phyloP scores from a whole-genome alignment of 2,113 vertebrate species.

The Corvus hawaiiensis region DNA sequence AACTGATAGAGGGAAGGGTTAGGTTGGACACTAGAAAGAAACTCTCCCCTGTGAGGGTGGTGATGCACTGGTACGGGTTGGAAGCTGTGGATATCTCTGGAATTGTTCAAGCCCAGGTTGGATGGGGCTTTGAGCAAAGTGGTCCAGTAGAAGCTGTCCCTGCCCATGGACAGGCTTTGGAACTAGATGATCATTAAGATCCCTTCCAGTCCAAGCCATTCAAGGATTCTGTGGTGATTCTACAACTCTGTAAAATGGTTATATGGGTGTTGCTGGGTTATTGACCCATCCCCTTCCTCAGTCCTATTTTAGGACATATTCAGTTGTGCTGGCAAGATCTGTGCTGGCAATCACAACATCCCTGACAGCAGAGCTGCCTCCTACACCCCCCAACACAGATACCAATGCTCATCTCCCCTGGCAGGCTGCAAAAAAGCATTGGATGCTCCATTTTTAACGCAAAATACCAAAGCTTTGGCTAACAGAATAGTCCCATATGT shows the following conservation, averaged over 20 bases:
- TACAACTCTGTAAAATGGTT: background rate
- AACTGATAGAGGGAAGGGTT: background rate
- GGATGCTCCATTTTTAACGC: background rate
- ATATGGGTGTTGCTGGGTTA: background rate
- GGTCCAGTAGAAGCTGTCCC: background rate
- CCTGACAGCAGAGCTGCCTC: background rate
- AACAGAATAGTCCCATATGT: background rate
- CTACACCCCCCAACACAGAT: background rate
- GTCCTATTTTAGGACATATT: background rate
- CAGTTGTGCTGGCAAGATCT: background rate
- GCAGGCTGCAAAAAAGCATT: background rate
- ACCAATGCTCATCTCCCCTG: background rate
- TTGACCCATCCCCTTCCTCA: background rate
- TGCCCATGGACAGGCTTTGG: background rate
- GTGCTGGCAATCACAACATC: rapidly evolving
- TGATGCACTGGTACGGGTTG: background rate
- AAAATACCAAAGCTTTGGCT: background rate
- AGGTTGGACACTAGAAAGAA: background rate
- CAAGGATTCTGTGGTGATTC: background rate
- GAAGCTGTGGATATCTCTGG: background rate
- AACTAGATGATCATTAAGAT: background rate
- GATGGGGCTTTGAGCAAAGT: background rate
- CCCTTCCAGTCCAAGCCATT: background rate
- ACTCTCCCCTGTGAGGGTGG: background rate
- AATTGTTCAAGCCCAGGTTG: background rate